Conservation (phyloP, 2,888 invertebrate species). For the Brenthis daphne region DNA sequence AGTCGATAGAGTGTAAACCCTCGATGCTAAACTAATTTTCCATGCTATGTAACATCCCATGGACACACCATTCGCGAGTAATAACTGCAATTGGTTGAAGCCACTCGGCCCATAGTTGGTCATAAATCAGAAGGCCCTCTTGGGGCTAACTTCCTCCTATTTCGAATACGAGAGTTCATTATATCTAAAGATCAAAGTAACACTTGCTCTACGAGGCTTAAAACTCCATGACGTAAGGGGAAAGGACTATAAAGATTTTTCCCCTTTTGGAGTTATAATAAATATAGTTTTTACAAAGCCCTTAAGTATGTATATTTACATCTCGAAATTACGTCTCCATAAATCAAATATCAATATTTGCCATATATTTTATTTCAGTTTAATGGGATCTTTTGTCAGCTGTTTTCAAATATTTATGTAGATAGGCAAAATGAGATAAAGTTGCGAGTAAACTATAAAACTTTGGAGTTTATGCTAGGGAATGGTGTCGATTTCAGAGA, state of each 20-base stretch:
- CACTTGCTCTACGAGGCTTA: conserved; percentile 38
- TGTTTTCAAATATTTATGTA: conserved; percentile 15
- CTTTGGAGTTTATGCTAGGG: conserved; percentile 1
- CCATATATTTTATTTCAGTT: conserved; percentile 22
- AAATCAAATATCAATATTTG: conserved; percentile 28
- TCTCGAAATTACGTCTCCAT: conserved; percentile 18
- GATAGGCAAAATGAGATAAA: conserved; percentile 10
- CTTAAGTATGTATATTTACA: conserved; percentile 26
- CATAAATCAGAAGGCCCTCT: conserved; percentile 24
- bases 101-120: conserved; percentile 22
- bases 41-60: not conserved
- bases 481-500: not conserved
- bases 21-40: not conserved
- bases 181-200: conserved; percentile 43
- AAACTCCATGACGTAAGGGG: conserved; percentile 37
- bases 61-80: conserved; percentile 15
- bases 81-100: conserved; percentile 26
- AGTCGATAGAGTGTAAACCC: no score
- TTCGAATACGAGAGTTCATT: conserved; percentile 37
- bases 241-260: conserved; percentile 34
- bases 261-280: conserved; percentile 32
- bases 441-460: conserved; percentile 6
- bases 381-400: conserved; percentile 15
- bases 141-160: conserved; percentile 38
- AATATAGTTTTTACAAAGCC: conserved; percentile 39